Conservation (phyloP, 2,113 vertebrate species). For the Electrona antarctica region DNA sequence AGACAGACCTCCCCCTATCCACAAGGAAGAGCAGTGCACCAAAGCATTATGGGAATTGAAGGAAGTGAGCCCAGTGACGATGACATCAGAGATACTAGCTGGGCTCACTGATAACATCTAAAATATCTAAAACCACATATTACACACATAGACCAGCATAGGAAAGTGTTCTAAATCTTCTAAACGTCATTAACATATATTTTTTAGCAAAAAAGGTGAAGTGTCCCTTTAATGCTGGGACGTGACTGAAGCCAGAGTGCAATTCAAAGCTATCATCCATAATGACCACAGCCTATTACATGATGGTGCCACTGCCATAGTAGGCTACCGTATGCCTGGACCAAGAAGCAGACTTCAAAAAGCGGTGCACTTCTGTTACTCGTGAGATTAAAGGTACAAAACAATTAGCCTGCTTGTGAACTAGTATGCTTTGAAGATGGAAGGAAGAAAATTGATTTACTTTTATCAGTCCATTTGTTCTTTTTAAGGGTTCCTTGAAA, state of each 20-base stretch:
- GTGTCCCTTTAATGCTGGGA: conserved; percentile 37
- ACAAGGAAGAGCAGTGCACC: no score
- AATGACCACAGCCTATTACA: conserved; percentile 65
- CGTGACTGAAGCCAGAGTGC: conserved; percentile 50
- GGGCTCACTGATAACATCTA: no score
- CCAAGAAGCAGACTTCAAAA: conserved; percentile 68
- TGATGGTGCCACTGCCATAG: not conserved
- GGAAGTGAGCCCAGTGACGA: no score
- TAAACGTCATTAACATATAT: no score
- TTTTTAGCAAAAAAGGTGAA: no score
- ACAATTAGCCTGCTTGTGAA: conserved; percentile 71
- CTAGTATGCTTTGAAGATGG: conserved; percentile 70
- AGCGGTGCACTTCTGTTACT: conserved; percentile 50
- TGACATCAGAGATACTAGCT: no score
- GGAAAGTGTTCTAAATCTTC: no score
- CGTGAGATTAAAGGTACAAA: conserved; percentile 71
- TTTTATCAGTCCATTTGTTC: conserved; percentile 55
- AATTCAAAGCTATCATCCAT: conserved; percentile 57
- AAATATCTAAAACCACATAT: no score
- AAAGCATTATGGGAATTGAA: no score
- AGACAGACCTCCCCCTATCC: no score
- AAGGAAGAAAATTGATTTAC: conserved; percentile 54
- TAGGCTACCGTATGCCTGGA: conserved; percentile 30
- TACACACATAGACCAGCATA: no score
- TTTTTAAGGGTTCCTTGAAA: conserved; percentile 41